Evolutionary conservation across 2,113 vertebrate species (phyloP), one percentile per base, ranked within the genome.

Genomic region (Anguilla rostrata): DNA sequence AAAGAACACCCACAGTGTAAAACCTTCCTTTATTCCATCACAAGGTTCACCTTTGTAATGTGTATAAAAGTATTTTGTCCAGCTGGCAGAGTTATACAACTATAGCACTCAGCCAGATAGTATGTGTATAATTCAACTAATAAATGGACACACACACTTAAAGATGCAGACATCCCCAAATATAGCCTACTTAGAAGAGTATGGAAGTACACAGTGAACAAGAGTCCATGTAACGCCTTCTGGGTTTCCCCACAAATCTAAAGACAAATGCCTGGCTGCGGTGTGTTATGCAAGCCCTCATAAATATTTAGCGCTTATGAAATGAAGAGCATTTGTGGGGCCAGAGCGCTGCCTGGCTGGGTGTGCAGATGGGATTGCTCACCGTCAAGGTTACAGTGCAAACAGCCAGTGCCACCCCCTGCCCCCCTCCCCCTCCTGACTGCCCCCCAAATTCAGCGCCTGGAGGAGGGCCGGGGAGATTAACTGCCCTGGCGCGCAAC

Each of bases 271-370:
- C 22, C 41, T 53, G 40, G 18, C 41, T 82, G 22, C 81, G 15
- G n/a, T n/a, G 41, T 22, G 81, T 82, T 82, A 82, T 14, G 26
- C n/a, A 82, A 82, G 41, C 22, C 20, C 81, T 82, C 81, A 82
- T 82, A 49, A 82, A 82, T 82, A 82, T 82, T 53, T 83, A 83
- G 53, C 9, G 53, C 49, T 60, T 83, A 83, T 83, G 82, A 83
- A 83, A 57, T 49, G 46, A 83, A 83, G 82, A 12, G 26, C 26
- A 3, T 56, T 56, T 4, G 22, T 39, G 16, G 53, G 49, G 82
- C 26, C 29, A 39, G 53, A 39, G 82, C 39, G 39, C 78, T 5
- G 78, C 8, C 26, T 39, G 82, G 53, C 46, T 46, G 81, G 81
- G 53, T 18, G 12, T 18, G 34, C 29, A 57, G 29, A 26, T 39